Evolutionary conservation across 2,888 invertebrate species (phyloP), one percentile per base, ranked within the genome.

Genomic region (Lamellibrachia satsuma): DNA sequence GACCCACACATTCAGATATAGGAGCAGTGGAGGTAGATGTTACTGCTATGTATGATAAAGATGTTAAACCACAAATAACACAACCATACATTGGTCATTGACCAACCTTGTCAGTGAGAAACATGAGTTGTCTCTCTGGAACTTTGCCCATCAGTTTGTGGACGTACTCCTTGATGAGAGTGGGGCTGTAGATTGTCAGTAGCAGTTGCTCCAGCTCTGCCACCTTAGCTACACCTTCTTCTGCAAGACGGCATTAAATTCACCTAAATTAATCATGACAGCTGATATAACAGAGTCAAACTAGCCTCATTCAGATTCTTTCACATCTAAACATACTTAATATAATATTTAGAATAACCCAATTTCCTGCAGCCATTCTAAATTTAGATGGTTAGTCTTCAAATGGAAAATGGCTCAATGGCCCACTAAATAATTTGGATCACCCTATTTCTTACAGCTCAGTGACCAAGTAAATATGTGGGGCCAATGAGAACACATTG

Each of bases 121-220:
- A 94, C 93, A 95, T 94, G 90, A 95, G 94, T 93, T 95, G 95
- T 8, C 94, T 92, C 51, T 95, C 95, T 51, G 92, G 92, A 51
- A 93, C 91, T 27, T 51, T 90, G 15, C 91, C 92, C 7, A 95
- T 94, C n/a, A 96, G 95, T 92, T 96, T 95, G 22, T 93, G 94
- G 9, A 96, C 93, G 7, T 95, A 94, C 75, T 95, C 98, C 52
- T 97, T 97, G 52, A 98, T 98, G 94, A 98, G 97, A 94, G 97
- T 97, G 0, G 98, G 97, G 93, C 98, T 98, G 93, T 98, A 98
- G 75, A 98, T 98, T 51, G 97, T 97, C 93, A 98, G 97, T 15
- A 98, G 97, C 94, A 98, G 97, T 94, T 98, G 97, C 95, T 98
- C 98, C 92, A 98, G 96, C 93, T 97, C 97, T 8, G 93, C 93